phyloP scores from a whole-genome alignment of 92 coral and sea anemone genomes.

The Muricea muricata region DNA sequence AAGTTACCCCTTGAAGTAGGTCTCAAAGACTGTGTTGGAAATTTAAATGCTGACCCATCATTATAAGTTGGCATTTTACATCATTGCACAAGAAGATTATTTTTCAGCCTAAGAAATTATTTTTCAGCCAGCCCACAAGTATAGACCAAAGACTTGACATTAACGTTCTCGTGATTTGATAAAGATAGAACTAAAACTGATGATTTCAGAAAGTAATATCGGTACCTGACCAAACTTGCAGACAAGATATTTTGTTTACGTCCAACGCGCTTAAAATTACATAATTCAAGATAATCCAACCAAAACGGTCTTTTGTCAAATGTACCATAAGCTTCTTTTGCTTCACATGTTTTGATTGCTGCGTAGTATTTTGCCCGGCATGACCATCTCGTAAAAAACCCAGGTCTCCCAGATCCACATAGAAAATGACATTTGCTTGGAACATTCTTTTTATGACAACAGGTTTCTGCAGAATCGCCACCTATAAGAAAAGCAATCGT shows the following conservation, averaged over 20 bases:
- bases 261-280: background rate
- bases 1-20: too few species aligned
- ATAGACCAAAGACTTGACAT: background rate
- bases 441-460: conserved; percentile 70
- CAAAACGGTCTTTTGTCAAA: too few species aligned
- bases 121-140: background rate
- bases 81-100: too few species aligned
- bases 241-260: background rate
- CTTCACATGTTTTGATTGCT: conserved; percentile 76
- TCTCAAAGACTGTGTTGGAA: too few species aligned
- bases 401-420: conserved; percentile 77
- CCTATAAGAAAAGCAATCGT: background rate
- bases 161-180: too few species aligned
- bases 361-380: conserved; percentile 81
- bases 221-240: background rate
- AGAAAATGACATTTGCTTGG: conserved; percentile 89
- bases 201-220: too few species aligned
- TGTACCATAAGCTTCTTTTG: conserved; percentile 73
- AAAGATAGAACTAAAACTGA: too few species aligned
- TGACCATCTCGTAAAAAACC: conserved; percentile 77
- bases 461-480: conserved; percentile 41
- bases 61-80: too few species aligned
- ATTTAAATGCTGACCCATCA: too few species aligned
- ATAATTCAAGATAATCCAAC: background rate
- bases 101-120: background rate